Base-by-base conservation (phyloP, 2,888 invertebrate species). In the Danaus chrysippus region DNA sequence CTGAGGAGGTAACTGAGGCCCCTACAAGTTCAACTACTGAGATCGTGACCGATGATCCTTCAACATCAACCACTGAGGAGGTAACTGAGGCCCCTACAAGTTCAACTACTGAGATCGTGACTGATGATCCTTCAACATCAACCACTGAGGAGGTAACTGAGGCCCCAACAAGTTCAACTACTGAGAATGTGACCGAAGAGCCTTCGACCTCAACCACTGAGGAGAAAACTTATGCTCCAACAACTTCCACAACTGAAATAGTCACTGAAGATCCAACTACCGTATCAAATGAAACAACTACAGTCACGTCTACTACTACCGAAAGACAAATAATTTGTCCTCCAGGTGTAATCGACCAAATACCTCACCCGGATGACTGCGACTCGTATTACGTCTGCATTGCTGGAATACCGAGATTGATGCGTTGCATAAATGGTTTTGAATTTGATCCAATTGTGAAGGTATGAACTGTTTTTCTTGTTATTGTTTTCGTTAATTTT, bases 381-480 rank as follows among this genome's bases (percentile, higher is more conserved):
- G 65, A 74, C 56, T 67, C 73, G 0, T 83, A 75, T 68, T 81
- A 71, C 52, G 66, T 80, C 65, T 84, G 84, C 34, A 62, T 73
- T 0, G 70, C 76, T n/a, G 64, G 67, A 42, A 55, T 52, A 1
- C 43, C 55, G 49, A 58, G 56, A 15, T 59, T 59, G 17, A 42
- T 64, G 42, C 43, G 42, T 12, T 64, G 67, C 43, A 44, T 55
- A 9, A 43, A 23, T n/a, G 66, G 61, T 0, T 58, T 23, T 6
- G 66, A 66, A 64, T 66, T 63, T 34, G 54, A 58, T 54, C 46
- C 64, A 12, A 13, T 13, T 13, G 11, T 43, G 5, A 44, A 11
- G 46, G 58, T 63, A 43, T 13, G 56, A 42, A 55, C 12, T 52
- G 6, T 55, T 17, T 12, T 49, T 42, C 10, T 52, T 41, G 13